Evolutionary conservation across 2,113 vertebrate genomes (phyloP).

Genomic region (Cygnus buccinator): DNA sequence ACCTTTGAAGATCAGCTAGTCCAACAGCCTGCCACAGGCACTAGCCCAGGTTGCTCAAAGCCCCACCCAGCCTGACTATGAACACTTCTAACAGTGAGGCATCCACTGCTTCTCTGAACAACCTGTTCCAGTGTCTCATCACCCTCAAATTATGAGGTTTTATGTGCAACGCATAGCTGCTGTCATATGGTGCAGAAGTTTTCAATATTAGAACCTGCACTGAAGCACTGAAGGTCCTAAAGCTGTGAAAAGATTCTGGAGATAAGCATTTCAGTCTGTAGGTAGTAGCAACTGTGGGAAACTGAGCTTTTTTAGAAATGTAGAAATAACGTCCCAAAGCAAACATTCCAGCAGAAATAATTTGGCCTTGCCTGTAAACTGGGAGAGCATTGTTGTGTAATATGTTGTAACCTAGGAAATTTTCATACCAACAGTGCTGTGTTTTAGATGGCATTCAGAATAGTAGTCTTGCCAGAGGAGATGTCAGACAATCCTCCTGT

Average conservation of each 20-base stretch:
- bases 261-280: not conserved
- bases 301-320: not conserved
- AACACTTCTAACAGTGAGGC: not conserved
- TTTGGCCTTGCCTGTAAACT: not conserved
- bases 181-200: not conserved
- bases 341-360: not conserved
- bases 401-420: not conserved
- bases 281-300: not conserved
- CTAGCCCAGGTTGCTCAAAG: not conserved
- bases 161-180: not conserved
- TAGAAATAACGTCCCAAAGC: not conserved
- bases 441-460: not conserved
- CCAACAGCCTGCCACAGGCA: not conserved
- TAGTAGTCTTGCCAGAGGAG: conserved; percentile 6
- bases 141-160: not conserved
- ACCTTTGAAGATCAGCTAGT: not conserved
- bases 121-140: not conserved
- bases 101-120: not conserved
- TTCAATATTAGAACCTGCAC: not conserved
- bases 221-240: not conserved
- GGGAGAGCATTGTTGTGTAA: not conserved
- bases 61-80: not conserved
- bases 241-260: not conserved
- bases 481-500: conserved; percentile 1
- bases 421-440: not conserved